Percentiles rank a stretch among this genome's conserved stretches.
These are phyloP conservation scores for Pomatostomus ruficeps DNA, from an alignment of 2,113 vertebrate genomes.

Conservation along the genomic window DNA sequence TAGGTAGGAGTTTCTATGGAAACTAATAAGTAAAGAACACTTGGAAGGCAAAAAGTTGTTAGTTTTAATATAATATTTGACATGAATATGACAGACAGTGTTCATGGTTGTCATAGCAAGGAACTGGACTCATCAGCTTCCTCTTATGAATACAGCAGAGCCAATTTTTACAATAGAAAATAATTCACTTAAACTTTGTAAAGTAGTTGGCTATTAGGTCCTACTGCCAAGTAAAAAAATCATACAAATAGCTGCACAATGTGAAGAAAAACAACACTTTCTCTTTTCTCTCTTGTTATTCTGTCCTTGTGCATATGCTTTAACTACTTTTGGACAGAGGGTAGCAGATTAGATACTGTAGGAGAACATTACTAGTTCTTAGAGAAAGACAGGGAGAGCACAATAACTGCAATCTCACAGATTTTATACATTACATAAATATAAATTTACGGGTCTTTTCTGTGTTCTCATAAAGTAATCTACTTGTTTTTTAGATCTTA, in stretches of 20 bases:
- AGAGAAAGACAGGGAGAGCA: neutral
- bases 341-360: neutral
- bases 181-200: neutral
- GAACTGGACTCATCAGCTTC: neutral
- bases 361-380: neutral
- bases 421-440: neutral
- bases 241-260: neutral
- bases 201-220: neutral
- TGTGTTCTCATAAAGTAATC: neutral
- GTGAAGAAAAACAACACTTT: neutral
- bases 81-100: neutral
- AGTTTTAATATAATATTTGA: constrained; percentile 17
- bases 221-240: neutral
- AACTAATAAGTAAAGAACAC: constrained; percentile 19
- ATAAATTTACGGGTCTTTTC: neutral
- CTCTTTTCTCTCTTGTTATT: neutral
- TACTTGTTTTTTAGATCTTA: neutral
- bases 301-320: neutral
- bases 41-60: neutral
- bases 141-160: neutral
- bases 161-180: neutral
- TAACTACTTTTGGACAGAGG: neutral
- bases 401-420: neutral
- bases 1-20: constrained; percentile 13
- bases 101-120: constrained; percentile 21